Percentiles rank a stretch among this genome's conserved stretches.
These are phyloP conservation scores for Leptodirus hochenwartii DNA, from an alignment of 2,888 invertebrate species.

Conservation along the genomic window DNA sequence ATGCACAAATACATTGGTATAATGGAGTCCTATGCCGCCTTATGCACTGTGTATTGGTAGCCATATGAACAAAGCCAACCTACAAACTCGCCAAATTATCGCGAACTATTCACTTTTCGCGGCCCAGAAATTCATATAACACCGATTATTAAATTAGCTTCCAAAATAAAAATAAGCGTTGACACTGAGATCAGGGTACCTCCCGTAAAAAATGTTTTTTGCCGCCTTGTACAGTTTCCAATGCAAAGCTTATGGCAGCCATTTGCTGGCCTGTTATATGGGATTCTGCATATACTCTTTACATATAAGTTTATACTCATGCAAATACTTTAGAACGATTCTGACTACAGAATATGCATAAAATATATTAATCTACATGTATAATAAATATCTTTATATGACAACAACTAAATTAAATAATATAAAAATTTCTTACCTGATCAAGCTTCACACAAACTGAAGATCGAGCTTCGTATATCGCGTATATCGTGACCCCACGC, in stretches of 20 bases:
- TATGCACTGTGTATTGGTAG: constrained; percentile 18
- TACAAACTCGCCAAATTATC: no score
- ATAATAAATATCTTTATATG: constrained; percentile 27
- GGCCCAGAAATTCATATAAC: no score
- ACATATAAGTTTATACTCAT: constrained; percentile 21
- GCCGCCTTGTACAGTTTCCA: constrained; percentile 18
- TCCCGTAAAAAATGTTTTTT: constrained; percentile 18
- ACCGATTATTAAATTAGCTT: no score
- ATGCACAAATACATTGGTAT: constrained; percentile 23
- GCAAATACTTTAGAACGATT: constrained; percentile 16
- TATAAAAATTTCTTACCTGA: constrained; percentile 41
- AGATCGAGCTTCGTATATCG: constrained; percentile 39
- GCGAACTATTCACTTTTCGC: no score
- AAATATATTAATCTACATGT: constrained; percentile 21
- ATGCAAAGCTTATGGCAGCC: constrained; percentile 35
- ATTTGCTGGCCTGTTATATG: constrained; percentile 30
- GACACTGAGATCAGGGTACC: no score
- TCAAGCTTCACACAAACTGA: constrained; percentile 35
- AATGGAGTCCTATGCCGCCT: constrained; percentile 28
- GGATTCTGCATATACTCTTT: constrained; percentile 23
- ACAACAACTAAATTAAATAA: constrained; percentile 32
- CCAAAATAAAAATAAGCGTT: constrained; percentile 7
- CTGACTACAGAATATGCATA: constrained; percentile 18
- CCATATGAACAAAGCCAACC: constrained; percentile 28
- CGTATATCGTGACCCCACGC: constrained; percentile 37